phyloP scores from a whole-genome alignment of 2,888 invertebrate species.

The Stratiomys singularior region DNA sequence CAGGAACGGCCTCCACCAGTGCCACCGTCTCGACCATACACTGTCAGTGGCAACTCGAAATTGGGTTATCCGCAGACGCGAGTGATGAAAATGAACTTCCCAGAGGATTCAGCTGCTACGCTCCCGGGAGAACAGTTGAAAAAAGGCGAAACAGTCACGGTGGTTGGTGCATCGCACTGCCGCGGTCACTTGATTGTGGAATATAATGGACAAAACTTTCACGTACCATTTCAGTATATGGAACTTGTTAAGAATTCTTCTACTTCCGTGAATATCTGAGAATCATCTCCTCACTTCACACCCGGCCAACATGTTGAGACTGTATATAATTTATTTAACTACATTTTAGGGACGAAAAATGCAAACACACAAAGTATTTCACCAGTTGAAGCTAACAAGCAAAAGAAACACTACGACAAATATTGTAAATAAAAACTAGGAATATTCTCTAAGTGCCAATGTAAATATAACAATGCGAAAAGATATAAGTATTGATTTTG shows the following conservation, averaged over 20 bases:
- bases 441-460: conserved; percentile 40
- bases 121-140: conserved; percentile 68
- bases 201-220: conserved; percentile 76
- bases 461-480: conserved; percentile 15
- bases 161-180: conserved; percentile 85
- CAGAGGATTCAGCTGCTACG: conserved; percentile 67
- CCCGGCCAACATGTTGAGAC: conserved; percentile 36
- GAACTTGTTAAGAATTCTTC: conserved; percentile 69
- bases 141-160: conserved; percentile 88
- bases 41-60: conserved; percentile 89
- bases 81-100: conserved; percentile 89
- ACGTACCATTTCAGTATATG: conserved; percentile 86
- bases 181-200: conserved; percentile 90
- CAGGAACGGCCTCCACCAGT: conserved; percentile 92
- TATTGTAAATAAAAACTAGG: conserved; percentile 25
- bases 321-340: conserved; percentile 48
- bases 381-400: neutral
- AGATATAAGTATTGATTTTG: conserved; percentile 13
- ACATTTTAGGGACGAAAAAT: neutral
- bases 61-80: conserved; percentile 92
- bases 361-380: conserved; percentile 18
- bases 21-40: conserved; percentile 90
- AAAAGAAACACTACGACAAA: neutral
- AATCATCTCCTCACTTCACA: neutral
- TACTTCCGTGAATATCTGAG: conserved; percentile 53